These are phyloP conservation scores for Platanista minor DNA, from an alignment of 2,113 vertebrate genomes.

Conservation along the genomic window DNA sequence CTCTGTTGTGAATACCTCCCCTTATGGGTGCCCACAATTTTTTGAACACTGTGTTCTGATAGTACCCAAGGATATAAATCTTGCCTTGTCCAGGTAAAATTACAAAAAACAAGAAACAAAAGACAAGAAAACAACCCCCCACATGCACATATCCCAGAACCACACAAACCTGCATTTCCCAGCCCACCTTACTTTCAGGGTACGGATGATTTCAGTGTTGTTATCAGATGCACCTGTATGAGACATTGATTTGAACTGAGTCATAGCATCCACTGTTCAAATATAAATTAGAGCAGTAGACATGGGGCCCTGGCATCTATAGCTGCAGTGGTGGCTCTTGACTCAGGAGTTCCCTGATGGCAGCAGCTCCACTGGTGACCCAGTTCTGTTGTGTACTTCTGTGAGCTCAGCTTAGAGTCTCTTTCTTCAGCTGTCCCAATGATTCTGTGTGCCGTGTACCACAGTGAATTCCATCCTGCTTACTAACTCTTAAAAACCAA, in stretches of 20 bases:
- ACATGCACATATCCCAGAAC: neutral
- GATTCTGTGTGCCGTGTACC: neutral
- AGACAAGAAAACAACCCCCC: too few species aligned
- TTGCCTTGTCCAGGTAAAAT: neutral
- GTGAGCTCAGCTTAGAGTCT: neutral
- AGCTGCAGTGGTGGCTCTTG: neutral
- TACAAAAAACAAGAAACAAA: neutral
- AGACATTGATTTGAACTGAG: neutral
- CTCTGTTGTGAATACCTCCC: neutral
- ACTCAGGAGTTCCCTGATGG: neutral
- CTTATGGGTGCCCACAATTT: neutral
- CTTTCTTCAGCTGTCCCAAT: neutral
- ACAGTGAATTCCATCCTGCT: neutral
- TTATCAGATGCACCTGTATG: neutral
- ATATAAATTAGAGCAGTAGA: neutral
- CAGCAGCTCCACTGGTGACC: neutral
- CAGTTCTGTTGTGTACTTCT: neutral
- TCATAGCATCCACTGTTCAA: rapidly evolving
- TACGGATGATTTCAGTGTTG: neutral
- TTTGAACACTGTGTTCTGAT: neutral
- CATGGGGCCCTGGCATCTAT: neutral
- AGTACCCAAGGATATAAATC: neutral
- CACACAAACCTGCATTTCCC: neutral
- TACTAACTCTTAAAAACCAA: neutral
- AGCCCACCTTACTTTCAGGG: neutral